A percentile compares a stretch with the other conserved stretches of the same genome.
These are phyloP conservation scores for Anarhynchus alexandrinus DNA, from an alignment of 2,113 vertebrate species.

Conservation along the genomic window DNA sequence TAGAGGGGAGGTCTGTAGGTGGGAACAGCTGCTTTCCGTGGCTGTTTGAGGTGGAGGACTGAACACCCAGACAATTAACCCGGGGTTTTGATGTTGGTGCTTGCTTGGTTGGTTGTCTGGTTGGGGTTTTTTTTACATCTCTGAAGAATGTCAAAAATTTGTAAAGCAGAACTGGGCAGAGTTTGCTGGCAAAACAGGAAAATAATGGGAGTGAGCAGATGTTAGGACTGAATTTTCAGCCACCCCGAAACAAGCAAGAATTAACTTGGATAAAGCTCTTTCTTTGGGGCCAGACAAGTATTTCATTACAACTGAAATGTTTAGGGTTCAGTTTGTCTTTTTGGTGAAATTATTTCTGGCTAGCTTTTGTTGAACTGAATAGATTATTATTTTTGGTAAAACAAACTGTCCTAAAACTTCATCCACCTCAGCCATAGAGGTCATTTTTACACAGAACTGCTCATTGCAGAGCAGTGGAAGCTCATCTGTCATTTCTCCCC, in stretches of 20 bases:
- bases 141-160: neutral
- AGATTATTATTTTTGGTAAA: neutral
- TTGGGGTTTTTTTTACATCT: neutral
- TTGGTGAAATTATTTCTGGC: neutral
- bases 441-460: slow-evolving; percentile 11
- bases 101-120: no score
- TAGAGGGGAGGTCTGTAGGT: neutral
- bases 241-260: neutral
- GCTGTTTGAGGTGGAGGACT: neutral
- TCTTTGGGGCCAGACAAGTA: neutral
- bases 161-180: neutral
- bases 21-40: neutral
- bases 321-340: neutral
- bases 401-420: neutral
- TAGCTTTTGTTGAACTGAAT: neutral
- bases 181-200: neutral
- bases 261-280: neutral
- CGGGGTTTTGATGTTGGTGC: neutral
- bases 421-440: neutral
- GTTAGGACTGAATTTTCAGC: neutral
- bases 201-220: neutral
- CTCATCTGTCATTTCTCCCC: neutral
- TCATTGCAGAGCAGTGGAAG: neutral
- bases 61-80: neutral
- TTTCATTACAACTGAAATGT: neutral